Percentiles rank a stretch among this genome's conserved stretches.
These are phyloP conservation scores for Philereme vetulata DNA, from an alignment of 2,888 invertebrate genomes.

Conservation along the genomic window DNA sequence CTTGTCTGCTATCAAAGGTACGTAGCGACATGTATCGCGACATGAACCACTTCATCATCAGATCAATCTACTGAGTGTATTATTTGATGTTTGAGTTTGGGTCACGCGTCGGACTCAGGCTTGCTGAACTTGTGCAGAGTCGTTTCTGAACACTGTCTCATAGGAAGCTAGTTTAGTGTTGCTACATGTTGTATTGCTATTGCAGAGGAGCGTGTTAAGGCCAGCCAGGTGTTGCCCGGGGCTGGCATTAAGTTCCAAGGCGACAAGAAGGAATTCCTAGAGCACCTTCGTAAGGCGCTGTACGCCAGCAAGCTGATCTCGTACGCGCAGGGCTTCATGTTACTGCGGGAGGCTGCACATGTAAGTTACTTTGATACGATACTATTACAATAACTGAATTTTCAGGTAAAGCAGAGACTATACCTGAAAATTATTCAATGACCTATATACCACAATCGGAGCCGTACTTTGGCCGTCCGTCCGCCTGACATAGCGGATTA, in stretches of 20 bases:
- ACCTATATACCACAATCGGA: too few species aligned
- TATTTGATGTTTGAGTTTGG: too few species aligned
- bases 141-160: too few species aligned
- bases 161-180: not conserved
- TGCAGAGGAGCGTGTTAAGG: slow-evolving; percentile 90
- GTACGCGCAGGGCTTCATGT: slow-evolving; percentile 99
- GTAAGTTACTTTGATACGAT: slow-evolving; percentile 58
- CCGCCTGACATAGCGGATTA: not conserved
- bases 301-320: slow-evolving; percentile 99
- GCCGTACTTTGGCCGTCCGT: not conserved
- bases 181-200: slow-evolving; percentile 10
- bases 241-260: slow-evolving; percentile 86
- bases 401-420: too few species aligned
- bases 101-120: too few species aligned
- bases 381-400: too few species aligned
- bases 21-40: too few species aligned
- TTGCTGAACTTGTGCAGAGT: too few species aligned
- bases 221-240: slow-evolving; percentile 90
- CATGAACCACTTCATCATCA: too few species aligned
- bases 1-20: slow-evolving; percentile 93
- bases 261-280: slow-evolving; percentile 91
- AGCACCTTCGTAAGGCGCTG: slow-evolving; percentile 93
- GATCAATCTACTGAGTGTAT: too few species aligned
- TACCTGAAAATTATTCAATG: too few species aligned
- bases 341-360: slow-evolving; percentile 95